phyloP scores from a whole-genome alignment of 2,797 vertebrate genomes.

The Mormyrops attenuatus region DNA sequence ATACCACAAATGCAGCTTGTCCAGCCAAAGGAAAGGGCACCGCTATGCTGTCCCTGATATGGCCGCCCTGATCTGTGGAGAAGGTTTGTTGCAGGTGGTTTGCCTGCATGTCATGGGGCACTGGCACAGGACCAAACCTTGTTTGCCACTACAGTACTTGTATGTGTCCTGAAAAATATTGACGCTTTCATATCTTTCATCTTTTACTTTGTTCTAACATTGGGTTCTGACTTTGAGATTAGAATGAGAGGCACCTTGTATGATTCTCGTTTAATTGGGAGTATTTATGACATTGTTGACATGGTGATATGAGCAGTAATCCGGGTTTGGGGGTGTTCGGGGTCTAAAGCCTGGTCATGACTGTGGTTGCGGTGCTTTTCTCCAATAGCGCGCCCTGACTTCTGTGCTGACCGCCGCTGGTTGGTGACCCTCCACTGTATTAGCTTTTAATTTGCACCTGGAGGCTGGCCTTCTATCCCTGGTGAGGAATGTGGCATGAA shows the following conservation, averaged over 20 bases:
- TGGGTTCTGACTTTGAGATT: neutral
- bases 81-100: neutral
- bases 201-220: neutral
- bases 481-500: conserved; percentile 57
- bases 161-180: neutral
- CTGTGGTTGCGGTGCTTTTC: neutral
- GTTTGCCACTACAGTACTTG: neutral
- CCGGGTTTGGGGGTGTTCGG: neutral
- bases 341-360: neutral
- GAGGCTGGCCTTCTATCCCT: conserved; percentile 43
- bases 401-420: neutral
- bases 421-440: conserved; percentile 24
- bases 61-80: neutral
- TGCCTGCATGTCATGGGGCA: neutral
- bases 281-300: neutral
- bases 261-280: neutral
- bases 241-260: neutral
- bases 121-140: neutral
- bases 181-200: neutral
- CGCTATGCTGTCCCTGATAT: neutral
- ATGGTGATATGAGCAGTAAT: neutral
- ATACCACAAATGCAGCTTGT: neutral
- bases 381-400: neutral
- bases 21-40: neutral
- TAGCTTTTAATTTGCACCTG: conserved; percentile 65